Conservation (phyloP, 1,140 invertebrate species). For the Physella acuta region DNA sequence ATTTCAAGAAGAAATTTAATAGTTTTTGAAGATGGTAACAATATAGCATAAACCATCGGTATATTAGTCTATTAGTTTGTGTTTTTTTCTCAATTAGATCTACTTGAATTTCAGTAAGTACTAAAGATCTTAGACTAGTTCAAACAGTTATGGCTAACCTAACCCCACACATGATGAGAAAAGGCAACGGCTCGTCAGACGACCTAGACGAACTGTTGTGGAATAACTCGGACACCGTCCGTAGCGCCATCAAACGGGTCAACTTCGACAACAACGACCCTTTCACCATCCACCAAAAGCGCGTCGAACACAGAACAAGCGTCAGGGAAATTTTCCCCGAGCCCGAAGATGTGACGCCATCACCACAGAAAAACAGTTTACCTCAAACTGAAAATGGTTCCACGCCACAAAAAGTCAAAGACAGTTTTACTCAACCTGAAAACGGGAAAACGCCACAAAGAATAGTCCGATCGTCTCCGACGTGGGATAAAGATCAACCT, state of each 20-base stretch:
- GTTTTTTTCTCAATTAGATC: too few relatives aligned
- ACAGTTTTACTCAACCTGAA: neutral
- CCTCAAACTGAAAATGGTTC: neutral
- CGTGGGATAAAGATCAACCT: too few relatives aligned
- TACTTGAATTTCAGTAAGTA: too few relatives aligned
- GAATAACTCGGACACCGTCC: neutral
- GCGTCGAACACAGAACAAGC: neutral
- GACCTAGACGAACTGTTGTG: neutral
- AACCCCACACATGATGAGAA: neutral
- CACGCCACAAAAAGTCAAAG: neutral
- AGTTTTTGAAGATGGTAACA: too few relatives aligned
- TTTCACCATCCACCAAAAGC: neutral
- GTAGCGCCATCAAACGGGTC: neutral
- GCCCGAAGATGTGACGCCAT: neutral
- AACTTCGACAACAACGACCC: slow-evolving; percentile 1
- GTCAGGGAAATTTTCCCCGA: neutral
- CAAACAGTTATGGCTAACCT: too few relatives aligned
- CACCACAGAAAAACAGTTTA: neutral
- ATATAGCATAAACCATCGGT: too few relatives aligned
- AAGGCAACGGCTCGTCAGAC: neutral
- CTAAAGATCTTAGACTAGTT: too few relatives aligned
- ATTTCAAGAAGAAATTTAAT: too few relatives aligned
- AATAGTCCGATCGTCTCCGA: too few relatives aligned
- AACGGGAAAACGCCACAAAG: too few relatives aligned
- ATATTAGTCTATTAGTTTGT: too few relatives aligned